phyloP scores from a whole-genome alignment of 2,113 vertebrate species.

The Melanocharis versteri region DNA sequence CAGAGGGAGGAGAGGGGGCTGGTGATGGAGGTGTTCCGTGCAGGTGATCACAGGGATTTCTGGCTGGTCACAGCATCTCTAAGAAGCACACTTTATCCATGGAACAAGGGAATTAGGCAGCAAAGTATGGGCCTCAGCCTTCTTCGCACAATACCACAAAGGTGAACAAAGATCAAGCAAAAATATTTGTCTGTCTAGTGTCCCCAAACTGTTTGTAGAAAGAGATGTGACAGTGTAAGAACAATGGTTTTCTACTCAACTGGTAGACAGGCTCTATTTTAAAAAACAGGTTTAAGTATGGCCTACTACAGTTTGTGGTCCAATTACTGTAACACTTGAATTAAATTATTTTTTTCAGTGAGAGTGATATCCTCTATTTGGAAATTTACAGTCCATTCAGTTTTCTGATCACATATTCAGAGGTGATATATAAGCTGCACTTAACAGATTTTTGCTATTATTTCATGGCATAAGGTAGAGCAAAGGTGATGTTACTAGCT shows the following conservation, averaged over 20 bases:
- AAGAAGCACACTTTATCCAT: fast-evolving
- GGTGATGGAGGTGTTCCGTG: no score
- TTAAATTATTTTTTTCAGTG: background rate
- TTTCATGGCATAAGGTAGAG: background rate
- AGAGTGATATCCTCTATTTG: background rate
- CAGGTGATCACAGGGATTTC: background rate
- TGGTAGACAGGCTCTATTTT: background rate
- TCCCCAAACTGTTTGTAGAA: background rate
- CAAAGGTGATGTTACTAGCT: background rate
- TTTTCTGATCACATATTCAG: background rate
- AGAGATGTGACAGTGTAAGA: background rate
- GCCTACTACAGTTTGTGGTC: background rate
- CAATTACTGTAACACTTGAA: background rate
- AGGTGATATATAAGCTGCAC: background rate
- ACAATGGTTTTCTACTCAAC: background rate
- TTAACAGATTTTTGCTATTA: background rate
- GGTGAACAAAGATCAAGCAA: background rate
- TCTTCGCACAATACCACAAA: background rate
- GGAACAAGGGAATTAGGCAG: background rate
- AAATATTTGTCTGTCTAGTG: background rate
- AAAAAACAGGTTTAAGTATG: background rate
- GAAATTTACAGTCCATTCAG: background rate
- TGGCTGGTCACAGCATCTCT: background rate
- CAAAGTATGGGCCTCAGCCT: background rate
- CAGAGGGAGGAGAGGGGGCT: background rate